These are phyloP conservation scores for Noctua janthe DNA, from an alignment of 2,888 invertebrate genomes.

Conservation along the genomic window DNA sequence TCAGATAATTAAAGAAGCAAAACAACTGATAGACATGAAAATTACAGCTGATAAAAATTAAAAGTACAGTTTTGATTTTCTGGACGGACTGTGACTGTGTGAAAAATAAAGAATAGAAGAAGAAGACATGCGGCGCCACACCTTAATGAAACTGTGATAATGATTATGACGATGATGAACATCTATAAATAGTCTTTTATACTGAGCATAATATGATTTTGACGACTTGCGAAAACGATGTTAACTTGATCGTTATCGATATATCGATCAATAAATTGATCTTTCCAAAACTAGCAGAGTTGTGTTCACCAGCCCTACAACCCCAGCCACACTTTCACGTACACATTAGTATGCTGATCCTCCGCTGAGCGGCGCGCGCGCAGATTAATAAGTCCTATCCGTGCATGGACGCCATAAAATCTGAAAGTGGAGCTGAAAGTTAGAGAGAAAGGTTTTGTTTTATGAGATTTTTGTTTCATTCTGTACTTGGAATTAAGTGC, in stretches of 20 bases:
- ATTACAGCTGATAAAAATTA: neutral
- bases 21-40: neutral
- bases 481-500: neutral
- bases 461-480: slow-evolving; percentile 45
- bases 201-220: neutral
- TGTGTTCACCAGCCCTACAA: slow-evolving; percentile 41
- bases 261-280: neutral
- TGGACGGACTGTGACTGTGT: neutral
- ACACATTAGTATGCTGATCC: slow-evolving; percentile 64
- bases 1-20: neutral
- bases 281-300: neutral
- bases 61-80: neutral
- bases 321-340: slow-evolving; percentile 59
- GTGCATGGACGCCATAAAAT: slow-evolving; percentile 67
- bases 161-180: neutral
- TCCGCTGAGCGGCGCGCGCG: slow-evolving; percentile 43
- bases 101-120: neutral
- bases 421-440: slow-evolving; percentile 67
- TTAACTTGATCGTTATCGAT: neutral
- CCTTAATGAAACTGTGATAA: neutral
- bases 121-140: neutral
- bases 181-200: neutral
- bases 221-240: neutral
- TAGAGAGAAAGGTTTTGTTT: slow-evolving; percentile 61
- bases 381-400: slow-evolving; percentile 62